Percentiles rank a stretch among this genome's conserved stretches.
These are phyloP conservation scores for Harlomillsia oculata DNA, from an alignment of 1,140 invertebrate species.

Conservation along the genomic window DNA sequence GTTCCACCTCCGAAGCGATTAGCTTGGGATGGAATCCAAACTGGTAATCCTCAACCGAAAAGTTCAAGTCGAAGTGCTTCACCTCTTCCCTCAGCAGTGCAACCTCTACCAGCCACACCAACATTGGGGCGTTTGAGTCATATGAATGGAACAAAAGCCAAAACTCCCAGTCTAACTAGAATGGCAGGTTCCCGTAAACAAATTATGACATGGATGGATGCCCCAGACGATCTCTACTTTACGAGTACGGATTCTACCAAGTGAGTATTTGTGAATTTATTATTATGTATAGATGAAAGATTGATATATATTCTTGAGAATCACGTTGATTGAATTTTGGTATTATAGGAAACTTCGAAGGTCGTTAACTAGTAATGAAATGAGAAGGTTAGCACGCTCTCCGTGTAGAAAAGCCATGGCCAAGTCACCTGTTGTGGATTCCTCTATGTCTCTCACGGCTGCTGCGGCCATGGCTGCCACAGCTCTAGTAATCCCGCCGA, in stretches of 20 bases:
- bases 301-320: not conserved
- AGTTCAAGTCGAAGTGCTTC: conserved; percentile 39
- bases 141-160: conserved; percentile 46
- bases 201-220: conserved; percentile 95
- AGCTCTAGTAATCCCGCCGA: conserved; percentile 17
- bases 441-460: conserved; percentile 2
- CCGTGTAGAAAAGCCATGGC: conserved; percentile 66
- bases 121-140: conserved; percentile 38
- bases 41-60: conserved; percentile 46
- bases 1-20: conserved; percentile 47
- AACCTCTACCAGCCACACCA: conserved; percentile 33
- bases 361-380: conserved; percentile 64
- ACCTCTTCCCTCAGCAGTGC: conserved; percentile 32
- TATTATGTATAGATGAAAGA: too few relatives aligned
- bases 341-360: conserved; percentile 66
- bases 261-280: conserved; percentile 48
- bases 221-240: conserved; percentile 93
- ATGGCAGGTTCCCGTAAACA: conserved; percentile 64
- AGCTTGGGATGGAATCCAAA: conserved; percentile 51
- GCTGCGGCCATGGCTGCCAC: conserved; percentile 5
- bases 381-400: conserved; percentile 77
- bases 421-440: conserved; percentile 31
- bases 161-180: conserved; percentile 50
- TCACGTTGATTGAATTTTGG: not conserved
- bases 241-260: conserved; percentile 78